phyloP scores from a whole-genome alignment of 1,140 invertebrate genomes.

The Trachymyrmex septentrionalis region DNA sequence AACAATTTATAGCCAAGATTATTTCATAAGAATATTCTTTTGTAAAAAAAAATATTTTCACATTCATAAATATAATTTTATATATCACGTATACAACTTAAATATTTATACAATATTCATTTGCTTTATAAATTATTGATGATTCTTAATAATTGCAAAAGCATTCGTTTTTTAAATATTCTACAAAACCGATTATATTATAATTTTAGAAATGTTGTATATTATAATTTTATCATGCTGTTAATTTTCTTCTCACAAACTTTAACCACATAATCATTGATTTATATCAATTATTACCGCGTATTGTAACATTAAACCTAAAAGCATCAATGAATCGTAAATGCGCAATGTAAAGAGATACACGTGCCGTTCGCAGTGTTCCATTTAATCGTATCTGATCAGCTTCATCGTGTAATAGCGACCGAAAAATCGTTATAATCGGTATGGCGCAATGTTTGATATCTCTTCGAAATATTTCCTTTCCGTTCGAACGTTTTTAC shows the following conservation, averaged over 20 bases:
- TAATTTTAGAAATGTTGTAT: not conserved
- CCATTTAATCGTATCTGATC: not conserved
- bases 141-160: not conserved
- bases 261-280: not conserved
- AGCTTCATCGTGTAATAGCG: not conserved
- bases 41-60: not conserved
- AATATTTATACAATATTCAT: not conserved
- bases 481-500: constrained; percentile 21
- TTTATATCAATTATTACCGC: not conserved
- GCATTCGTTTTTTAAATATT: not conserved
- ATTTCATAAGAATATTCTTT: not conserved
- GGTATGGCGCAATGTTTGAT: constrained; percentile 1
- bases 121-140: not conserved
- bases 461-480: constrained; percentile 3
- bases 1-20: constrained; percentile 21
- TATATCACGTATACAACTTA: not conserved
- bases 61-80: not conserved
- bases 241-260: not conserved
- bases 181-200: not conserved
- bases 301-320: not conserved
- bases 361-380: not conserved
- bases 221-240: not conserved
- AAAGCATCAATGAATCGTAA: not conserved
- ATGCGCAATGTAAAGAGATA: not conserved
- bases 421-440: constrained; percentile 28